phyloP scores from a whole-genome alignment of 2,113 vertebrate species.

The Struthidea cinerea region DNA sequence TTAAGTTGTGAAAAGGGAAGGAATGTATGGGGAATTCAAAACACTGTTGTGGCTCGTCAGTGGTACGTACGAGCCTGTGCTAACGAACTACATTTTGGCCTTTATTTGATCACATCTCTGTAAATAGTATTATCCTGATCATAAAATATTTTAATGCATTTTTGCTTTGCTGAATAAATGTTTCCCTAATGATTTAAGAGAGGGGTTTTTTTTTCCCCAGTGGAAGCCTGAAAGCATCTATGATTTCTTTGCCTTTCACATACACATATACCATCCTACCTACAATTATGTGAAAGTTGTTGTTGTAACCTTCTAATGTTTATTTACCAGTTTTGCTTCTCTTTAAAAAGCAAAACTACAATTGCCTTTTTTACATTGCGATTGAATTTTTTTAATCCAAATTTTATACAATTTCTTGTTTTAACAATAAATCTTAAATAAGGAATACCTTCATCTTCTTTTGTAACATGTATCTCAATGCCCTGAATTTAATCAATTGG shows the following conservation, averaged over 20 bases:
- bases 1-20: conserved; percentile 18
- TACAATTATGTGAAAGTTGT: conserved; percentile 34
- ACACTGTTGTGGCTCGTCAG: not conserved
- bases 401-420: conserved; percentile 61
- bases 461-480: conserved; percentile 69
- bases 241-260: conserved; percentile 21
- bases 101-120: conserved; percentile 19
- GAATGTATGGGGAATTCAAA: conserved; percentile 9
- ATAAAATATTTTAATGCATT: conserved; percentile 33
- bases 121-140: conserved; percentile 9
- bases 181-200: conserved; percentile 24
- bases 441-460: conserved; percentile 71
- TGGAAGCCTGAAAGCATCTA: not conserved
- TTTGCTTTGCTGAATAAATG: conserved; percentile 40
- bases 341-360: not conserved
- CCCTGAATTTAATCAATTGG: conserved; percentile 80
- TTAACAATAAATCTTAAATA: conserved; percentile 69
- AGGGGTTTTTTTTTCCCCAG: rapidly evolving
- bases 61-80: not conserved
- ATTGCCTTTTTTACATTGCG: not conserved
- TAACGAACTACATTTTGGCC: conserved; percentile 3
- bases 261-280: not conserved
- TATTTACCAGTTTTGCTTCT: conserved; percentile 34
- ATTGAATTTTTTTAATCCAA: conserved; percentile 49
- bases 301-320: conserved; percentile 8